Evolutionary conservation across 1,140 invertebrate species (phyloP), one percentile per base, ranked within the genome.

Genomic region (Drosophila simulans): DNA sequence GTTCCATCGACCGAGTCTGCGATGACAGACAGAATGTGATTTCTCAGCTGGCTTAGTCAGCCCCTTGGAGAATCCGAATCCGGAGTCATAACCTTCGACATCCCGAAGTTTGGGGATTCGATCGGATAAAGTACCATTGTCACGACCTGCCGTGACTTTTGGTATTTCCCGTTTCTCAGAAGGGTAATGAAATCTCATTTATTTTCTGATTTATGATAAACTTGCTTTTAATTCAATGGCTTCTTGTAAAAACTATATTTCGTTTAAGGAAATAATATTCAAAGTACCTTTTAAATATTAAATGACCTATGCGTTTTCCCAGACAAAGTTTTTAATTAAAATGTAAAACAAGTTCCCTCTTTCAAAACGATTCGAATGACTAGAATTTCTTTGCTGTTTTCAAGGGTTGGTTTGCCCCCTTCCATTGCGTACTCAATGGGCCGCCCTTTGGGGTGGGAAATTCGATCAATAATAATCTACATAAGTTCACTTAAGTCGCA

Each of bases 401-500:
- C 46, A 68, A 48, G 68, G 68, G 68, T 56, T 48, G 68, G 68
- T 35, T 70, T 56, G 37, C 15, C n/a, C 35, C 31, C 35, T 35
- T 48, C 35, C 20, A 22, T 57, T 27, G 27, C 37, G 63, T 34
- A n/a, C 46, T 65, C 46, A 15, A 25, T 5, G 25, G 25, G 25
- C 15, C 10, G 20, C 63, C 43, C 25, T 31, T 11, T 40, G 64
- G 52, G 68, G 68, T 70, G 64, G 68, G 48, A 51, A 54, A 76
- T 78, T 88, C 83, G 76, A 88, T 86, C 82, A 86, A 82, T 82
- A 78, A 85, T 86, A 78, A 66, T 85, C 75, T 82, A 72, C 79
- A 78, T 66, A 77, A 80, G 81, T 73, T 83, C 60, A 68, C 58
- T 76, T 84, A 83, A 77, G 60, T 75, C 60, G 46, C 56, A 49